Evolutionary conservation across 2,797 vertebrate genomes (phyloP), one percentile per base, ranked within the genome.

Genomic region (Mastacembelus armatus): DNA sequence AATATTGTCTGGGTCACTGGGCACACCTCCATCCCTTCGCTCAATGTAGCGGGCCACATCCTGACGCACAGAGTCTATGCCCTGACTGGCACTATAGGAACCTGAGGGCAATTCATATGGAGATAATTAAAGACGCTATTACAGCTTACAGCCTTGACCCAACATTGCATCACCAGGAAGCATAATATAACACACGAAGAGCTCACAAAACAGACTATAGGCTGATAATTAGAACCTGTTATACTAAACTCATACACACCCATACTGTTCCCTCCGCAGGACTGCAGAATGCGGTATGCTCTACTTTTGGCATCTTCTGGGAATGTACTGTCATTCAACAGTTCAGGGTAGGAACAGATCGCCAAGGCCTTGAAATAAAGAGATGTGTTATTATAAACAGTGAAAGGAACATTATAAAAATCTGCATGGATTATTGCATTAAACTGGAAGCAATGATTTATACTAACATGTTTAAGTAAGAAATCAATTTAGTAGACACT

Each of bases 81-180:
- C 96, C 3, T 95, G 93, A 72, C 96, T 97, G 85, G 92, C 79
- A n/a, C 92, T 96, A 90, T 98, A 98, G 15, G 96, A 65, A 12
- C 96, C 96, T 98, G 81, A 38, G 38, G 22, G 32, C 67, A 39
- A 69, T 57, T 60, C 15, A 71, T 4, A 43, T 1, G 38, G 22
- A 16, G 22, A 78, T 6, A 22, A 42, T 6, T 9, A 14, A 50
- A 29, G 16, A 10, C 50, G 51, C 35, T 59, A 2, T 26, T 10
- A 32, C 22, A 49, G 52, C 27, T 49, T 19, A 7, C 22, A 35
- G 16, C 9, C 43, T 60, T 15, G n/a, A 49, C 7, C 26, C 35
- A 52, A 56, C 3, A 29, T 55, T 19, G n/a, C 10, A 48, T 30
- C 14, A 39, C 16, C 10, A 47, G 30, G 45, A 58, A 33, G 19